Base-by-base conservation (phyloP, 2,888 invertebrate species). In the Masnerella sp. region DNA sequence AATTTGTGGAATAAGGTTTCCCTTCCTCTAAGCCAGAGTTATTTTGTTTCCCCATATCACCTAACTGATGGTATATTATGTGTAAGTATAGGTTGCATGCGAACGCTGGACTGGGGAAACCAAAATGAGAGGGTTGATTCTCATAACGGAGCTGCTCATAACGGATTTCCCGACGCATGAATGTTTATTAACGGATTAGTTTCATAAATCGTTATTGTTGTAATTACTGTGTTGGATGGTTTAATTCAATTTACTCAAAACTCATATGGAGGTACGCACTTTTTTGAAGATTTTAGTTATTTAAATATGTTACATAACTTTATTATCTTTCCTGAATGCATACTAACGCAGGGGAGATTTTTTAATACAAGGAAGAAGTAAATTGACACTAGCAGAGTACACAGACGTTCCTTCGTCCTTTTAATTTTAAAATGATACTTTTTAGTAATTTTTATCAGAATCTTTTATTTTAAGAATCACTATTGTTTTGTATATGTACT, bases 1-100 rank as follows among this genome's bases (percentile, higher is more conserved):
- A 69, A 69, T 69, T 69, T 34, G 30, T 40, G 25, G 54, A 61
- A 54, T 47, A 20, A 54, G 47, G 47, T 54, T 61, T 69, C 54
- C 38, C 54, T 52, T 18, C 9, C 28, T 58, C 36, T 8, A 15
- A 32, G 18, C 28, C 28, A 20, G 43, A 45, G 52, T 45, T 61
- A 54, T 70, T 62, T 70, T 62, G 69, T 54, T 70, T 70, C 62
- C 54, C 54, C 56, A 54, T 62, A 70, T 70, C 61, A 49, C 69
- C 61, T 70, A 54, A 49, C 47, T 54, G 69, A 62, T 47, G 69
- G 47, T 70, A 59, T 56, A 70, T 70, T 70, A 70, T 49, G 61
- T 25, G 38, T 70, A 70, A 70, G 69, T 70, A 70, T 70, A 62
- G 61, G 69, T 40, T 70, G 20, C 38, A 40, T 40, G 36, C 49